Base-by-base conservation (phyloP, 2,113 vertebrate genomes). In the Accipiter cooperii region DNA sequence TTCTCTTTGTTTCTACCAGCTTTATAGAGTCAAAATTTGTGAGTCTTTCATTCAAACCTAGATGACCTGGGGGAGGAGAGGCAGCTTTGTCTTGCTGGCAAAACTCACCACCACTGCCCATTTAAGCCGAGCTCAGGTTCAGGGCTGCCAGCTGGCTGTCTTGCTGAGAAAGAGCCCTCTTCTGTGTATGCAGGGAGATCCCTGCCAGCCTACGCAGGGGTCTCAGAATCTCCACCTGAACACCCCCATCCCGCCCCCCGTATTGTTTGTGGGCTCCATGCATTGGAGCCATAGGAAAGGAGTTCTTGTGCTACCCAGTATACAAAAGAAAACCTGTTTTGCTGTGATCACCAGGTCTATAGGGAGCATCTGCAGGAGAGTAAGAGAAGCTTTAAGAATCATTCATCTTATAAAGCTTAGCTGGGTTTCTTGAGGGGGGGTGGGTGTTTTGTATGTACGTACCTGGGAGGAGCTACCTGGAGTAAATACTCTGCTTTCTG, bases 221-320 rank as follows among this genome's bases (percentile, higher is more conserved):
- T 21, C 26, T 36, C 18, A 2, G 36, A 40, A 8, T 34, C 70
- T 55, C 47, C 44, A 4, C 51, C 47, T 17, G 5, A 55, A 47
- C 31, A 5, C 17, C n/a, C 38, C 64, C 29, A 11, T 54, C 26
- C n/a, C 2, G 0, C 36, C 36, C 40, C 18, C 25, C 1, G 2
- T 13, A 12, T 16, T 8, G 29, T 84, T 40, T 40, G 40, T 4
- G 6, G 20, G 40, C 19, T 70, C 40, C 26, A 5, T 5, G 49
- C 11, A 8, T 4, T 4, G 8, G 64, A 40, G 63, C 38, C 6
- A 1, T 15, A 22, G 52, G 15, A 77, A 68, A 25, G 51, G 47
- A 38, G 19, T 13, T 68, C 24, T 29, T 16, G 12, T 42, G 40
- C 20, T 40, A 24, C 34, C 25, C 36, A 26, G 4, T 10, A 4